Evolutionary conservation across 2,797 vertebrate genomes (phyloP).

Genomic region (Malurus splendens): DNA sequence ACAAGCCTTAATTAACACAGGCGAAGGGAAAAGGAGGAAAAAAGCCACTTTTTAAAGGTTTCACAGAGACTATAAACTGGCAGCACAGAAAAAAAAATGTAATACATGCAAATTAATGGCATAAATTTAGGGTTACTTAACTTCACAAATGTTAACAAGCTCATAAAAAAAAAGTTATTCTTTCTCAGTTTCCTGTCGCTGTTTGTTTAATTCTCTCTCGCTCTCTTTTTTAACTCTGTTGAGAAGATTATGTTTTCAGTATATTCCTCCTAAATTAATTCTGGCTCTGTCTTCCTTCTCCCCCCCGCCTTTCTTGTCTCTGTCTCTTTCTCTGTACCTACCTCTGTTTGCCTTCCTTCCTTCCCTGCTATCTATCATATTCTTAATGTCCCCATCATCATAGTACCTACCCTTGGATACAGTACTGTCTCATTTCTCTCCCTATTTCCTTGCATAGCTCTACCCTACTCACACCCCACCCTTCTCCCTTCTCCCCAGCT

Average conservation of each 20-base stretch:
- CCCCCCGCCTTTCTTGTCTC: not conserved
- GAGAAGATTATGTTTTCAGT: constrained; percentile 54
- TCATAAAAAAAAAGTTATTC: constrained; percentile 67
- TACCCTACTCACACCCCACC: not conserved
- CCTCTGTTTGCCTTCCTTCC: constrained; percentile 16
- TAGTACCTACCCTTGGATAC: not conserved
- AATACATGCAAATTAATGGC: constrained; percentile 67
- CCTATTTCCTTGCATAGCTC: not conserved
- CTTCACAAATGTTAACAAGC: constrained; percentile 73
- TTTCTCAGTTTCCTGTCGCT: constrained; percentile 50
- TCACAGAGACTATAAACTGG: constrained; percentile 54
- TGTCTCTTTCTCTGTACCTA: constrained; percentile 8
- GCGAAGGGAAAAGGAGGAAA: constrained; percentile 49
- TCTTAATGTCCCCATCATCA: constrained; percentile 1
- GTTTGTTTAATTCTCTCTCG: constrained; percentile 52
- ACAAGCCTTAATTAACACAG: constrained; percentile 67
- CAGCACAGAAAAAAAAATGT: constrained; percentile 22
- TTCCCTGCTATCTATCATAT: constrained; percentile 23
- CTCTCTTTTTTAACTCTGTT: not conserved
- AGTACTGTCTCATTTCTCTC: not conserved
- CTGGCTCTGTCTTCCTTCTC: not conserved
- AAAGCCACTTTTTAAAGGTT: constrained; percentile 58
- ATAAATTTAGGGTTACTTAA: constrained; percentile 71
- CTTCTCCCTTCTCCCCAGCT: not conserved
- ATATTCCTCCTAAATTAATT: constrained; percentile 56